These are phyloP conservation scores for Trachymyrmex septentrionalis DNA, from an alignment of 1,140 invertebrate species.

Conservation along the genomic window DNA sequence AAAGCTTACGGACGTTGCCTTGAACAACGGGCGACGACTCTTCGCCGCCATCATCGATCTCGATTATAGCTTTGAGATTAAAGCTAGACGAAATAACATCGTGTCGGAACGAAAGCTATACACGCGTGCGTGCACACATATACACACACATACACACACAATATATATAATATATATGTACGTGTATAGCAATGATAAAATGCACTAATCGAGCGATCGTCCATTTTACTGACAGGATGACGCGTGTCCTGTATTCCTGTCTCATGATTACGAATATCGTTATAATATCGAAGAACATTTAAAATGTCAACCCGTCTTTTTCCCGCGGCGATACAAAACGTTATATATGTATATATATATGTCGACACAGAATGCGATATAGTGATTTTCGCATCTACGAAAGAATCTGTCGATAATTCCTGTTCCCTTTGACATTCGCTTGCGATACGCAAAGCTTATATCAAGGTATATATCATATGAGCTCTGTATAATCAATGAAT, in stretches of 20 bases:
- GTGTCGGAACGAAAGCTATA: not conserved
- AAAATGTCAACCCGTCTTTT: constrained; percentile 30
- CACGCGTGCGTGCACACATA: too few relatives aligned
- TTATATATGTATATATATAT: too few relatives aligned
- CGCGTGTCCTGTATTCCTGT: constrained; percentile 28
- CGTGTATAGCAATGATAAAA: not conserved
- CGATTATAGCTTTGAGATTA: constrained; percentile 42
- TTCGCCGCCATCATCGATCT: constrained; percentile 27
- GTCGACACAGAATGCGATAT: not conserved
- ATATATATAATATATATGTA: not conserved
- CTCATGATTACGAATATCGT: not conserved
- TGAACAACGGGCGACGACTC: constrained; percentile 4
- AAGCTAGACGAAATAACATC: not conserved
- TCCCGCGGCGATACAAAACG: not conserved
- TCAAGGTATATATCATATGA: not conserved
- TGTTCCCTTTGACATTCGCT: constrained; percentile 12
- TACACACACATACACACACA: too few relatives aligned
- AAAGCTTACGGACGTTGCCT: constrained; percentile 39
- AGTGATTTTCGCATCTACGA: constrained; percentile 13
- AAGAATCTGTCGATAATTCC: constrained; percentile 3
- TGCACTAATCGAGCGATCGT: constrained; percentile 47
- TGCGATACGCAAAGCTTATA: not conserved
- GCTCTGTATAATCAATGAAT: not conserved
- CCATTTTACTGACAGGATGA: constrained; percentile 47
- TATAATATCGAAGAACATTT: constrained; percentile 36